Evolutionary conservation across 2,797 vertebrate species (phyloP).

Genomic region (Manis javanica): DNA sequence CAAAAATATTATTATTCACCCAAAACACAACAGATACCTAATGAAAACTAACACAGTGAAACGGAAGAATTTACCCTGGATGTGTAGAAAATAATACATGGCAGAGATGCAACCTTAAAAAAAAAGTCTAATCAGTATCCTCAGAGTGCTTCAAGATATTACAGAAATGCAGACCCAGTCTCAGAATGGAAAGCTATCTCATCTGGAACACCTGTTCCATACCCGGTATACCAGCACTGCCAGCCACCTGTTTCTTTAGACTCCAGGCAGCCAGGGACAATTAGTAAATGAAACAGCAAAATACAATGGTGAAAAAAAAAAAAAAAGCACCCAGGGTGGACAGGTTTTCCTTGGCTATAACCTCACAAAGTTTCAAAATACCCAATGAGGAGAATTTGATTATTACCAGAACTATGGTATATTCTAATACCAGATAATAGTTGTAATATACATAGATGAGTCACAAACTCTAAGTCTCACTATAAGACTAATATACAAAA

Average conservation of each 20-base stretch:
- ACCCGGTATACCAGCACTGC: background rate
- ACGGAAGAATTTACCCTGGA: background rate
- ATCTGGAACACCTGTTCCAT: background rate
- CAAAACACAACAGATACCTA: constrained; percentile 5
- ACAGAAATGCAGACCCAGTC: background rate
- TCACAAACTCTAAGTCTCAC: background rate
- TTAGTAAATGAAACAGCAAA: constrained; percentile 22
- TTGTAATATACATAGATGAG: background rate
- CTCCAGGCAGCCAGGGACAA: background rate
- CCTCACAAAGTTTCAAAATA: background rate
- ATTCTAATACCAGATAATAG: constrained; percentile 1
- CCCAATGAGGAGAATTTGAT: background rate
- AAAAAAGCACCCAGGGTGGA: background rate
- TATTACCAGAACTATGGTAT: background rate
- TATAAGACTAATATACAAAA: background rate
- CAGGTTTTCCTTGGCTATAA: background rate
- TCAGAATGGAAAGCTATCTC: constrained; percentile 19
- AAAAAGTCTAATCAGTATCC: background rate
- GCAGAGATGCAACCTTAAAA: background rate
- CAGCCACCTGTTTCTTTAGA: constrained; percentile 33
- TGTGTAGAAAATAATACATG: background rate
- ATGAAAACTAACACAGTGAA: constrained; percentile 17
- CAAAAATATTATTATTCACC: constrained; percentile 10
- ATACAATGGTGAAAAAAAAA: background rate
- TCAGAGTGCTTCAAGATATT: constrained; percentile 16